Base-by-base conservation (phyloP, 2,113 vertebrate genomes). In the Andinoacara biseriatus region DNA sequence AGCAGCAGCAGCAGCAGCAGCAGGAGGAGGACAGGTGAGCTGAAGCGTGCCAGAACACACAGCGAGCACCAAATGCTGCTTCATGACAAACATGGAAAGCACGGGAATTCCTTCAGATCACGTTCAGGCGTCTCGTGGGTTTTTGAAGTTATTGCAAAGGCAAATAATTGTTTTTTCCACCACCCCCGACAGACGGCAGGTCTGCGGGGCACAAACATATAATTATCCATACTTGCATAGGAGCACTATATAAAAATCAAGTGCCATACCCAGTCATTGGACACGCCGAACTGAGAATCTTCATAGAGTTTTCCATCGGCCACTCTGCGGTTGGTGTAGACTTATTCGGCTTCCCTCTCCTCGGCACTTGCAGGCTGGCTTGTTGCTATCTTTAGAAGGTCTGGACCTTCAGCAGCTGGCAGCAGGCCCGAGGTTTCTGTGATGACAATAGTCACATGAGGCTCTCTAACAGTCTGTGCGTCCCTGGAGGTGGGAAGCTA, bases 361-460 rank as follows among this genome's bases (percentile, higher is more conserved):
- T 65, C 78, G 6, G 79, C 58, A 56, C 58, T 57, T 18, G 43
- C 43, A 77, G 86, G 46, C 86, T 15, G 46, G 79, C 35, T n/a
- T 80, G 89, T 63, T 87, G 87, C 92, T 93, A 92, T 93, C 87
- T 91, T 91, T 87, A 92, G 88, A 86, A 62, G 92, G 85, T 90
- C 82, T 87, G 90, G 85, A 83, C 46, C 87, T 83, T 61, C 49
- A 62, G 89, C 59, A 86, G 79, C 84, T 87, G 86, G 85, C 86
- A 75, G 82, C 61, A 2, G 58, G 58, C 78, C 60, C 3, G 10
- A n/a, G 80, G 63, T 74, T 81, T 86, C 89, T 90, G 74, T 79
- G 90, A 89, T 88, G 89, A 91, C 90, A 77, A 74, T 26, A 67
- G 91, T 91, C 92, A 90, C 90, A 89, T 90, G 87, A 84, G 14